A percentile compares a stretch with the other conserved stretches of the same genome.
Evolutionary conservation across 1,140 invertebrate species (phyloP).

Genomic region (Sitobion miscanthi): DNA sequence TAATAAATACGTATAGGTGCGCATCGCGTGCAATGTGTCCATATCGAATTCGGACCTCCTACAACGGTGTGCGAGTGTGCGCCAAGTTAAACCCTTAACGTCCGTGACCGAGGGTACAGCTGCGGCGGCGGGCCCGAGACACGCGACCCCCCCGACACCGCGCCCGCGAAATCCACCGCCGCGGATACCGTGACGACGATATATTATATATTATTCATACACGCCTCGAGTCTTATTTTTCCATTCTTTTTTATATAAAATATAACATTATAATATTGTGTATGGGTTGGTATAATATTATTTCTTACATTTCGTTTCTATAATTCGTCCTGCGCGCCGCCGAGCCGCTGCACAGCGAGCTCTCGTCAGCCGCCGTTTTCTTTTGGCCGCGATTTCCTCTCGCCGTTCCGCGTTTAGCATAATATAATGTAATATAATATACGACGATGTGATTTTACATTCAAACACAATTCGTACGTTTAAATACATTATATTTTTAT

Average conservation of each 20-base stretch:
- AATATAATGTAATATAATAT: background rate
- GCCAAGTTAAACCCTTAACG: slow-evolving; percentile 54
- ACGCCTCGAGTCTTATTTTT: background rate
- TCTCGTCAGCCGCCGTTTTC: background rate
- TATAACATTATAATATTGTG: background rate
- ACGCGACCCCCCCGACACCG: slow-evolving; percentile 50
- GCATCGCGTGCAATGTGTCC: slow-evolving; percentile 55
- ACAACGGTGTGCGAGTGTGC: slow-evolving; percentile 30
- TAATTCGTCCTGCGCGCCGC: background rate
- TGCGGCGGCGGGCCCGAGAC: slow-evolving; percentile 23
- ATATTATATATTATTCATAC: slow-evolving; percentile 9
- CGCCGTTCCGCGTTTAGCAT: background rate
- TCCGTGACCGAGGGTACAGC: slow-evolving; percentile 56
- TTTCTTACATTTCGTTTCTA: background rate
- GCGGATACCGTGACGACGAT: slow-evolving; percentile 36
- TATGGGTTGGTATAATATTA: background rate
- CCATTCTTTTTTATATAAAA: background rate
- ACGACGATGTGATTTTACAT: background rate
- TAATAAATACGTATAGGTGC: background rate
- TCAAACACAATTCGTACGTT: background rate
- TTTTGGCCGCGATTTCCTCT: background rate
- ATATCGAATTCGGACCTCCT: slow-evolving; percentile 56
- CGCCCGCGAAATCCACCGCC: slow-evolving; percentile 33
- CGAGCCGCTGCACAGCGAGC: background rate
- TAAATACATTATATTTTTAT: background rate